These are phyloP conservation scores for Gulo gulo DNA, from an alignment of 2,113 vertebrate species.

Conservation along the genomic window DNA sequence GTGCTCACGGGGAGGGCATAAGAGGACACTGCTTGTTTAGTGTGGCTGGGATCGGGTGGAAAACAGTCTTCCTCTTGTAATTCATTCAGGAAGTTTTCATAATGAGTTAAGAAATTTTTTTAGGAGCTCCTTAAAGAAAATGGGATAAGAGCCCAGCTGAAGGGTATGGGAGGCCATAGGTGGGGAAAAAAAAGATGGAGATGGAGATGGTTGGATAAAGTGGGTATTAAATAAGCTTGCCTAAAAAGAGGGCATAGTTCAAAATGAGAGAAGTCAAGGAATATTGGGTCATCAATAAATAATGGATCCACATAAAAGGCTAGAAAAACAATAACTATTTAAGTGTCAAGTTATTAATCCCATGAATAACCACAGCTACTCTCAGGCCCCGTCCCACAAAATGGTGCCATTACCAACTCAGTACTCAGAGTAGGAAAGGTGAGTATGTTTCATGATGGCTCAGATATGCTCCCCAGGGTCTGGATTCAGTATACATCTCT, in stretches of 20 bases:
- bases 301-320: neutral
- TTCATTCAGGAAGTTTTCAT: slow-evolving; percentile 25
- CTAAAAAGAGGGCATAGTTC: neutral
- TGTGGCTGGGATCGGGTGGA: neutral
- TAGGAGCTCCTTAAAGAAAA: neutral
- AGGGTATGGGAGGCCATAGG: neutral
- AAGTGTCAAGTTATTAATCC: neutral
- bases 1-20: neutral
- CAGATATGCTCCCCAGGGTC: neutral
- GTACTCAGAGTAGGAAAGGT: slow-evolving; percentile 49
- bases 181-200: neutral
- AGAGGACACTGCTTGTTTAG: neutral
- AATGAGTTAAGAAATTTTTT: neutral
- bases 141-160: neutral
- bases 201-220: neutral
- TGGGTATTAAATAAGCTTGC: neutral
- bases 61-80: neutral
- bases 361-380: neutral
- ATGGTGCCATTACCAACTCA: neutral
- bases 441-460: neutral
- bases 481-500: neutral
- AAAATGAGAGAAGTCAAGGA: neutral
- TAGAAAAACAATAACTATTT: neutral
- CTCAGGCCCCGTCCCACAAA: neutral
- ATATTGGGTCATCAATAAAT: neutral